Evolutionary conservation across 2,888 invertebrate genomes (phyloP), one percentile per base, ranked within the genome.

Genomic region (Sphaeridia pumilis): DNA sequence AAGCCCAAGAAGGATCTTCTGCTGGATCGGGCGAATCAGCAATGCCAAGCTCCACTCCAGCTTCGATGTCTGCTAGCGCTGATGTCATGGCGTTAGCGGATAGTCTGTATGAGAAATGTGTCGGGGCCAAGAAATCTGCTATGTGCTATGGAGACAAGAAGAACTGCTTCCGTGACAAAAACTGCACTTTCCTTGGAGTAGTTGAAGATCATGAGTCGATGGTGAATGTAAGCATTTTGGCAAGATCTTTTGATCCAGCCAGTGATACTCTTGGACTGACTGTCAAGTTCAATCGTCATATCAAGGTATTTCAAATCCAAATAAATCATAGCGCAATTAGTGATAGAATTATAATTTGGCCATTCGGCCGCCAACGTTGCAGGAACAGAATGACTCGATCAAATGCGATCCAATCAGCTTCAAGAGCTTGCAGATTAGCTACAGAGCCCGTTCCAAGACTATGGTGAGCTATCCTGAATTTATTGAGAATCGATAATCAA

Each of bases 141-240:
- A 36, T 14, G 3, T 47, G 47, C 41, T 44, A 27, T 28, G 44
- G 50, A 7, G 52, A 52, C 28, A 46, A 47, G 17, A 4, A 10
- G n/a, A 46, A 52, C 17, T 52, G 52, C 24, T 27, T 52, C 20
- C 21, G 34, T 10, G 24, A 21, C 2, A 14, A 38, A 1, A 42
- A 28, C 2, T 52, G 52, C 26, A 52, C 52, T 1, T 52, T 52
- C 31, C 12, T 52, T 21, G 52, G 52, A 46, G 52, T 42, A 21
- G 46, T 52, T 31, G 20, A 36, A 2, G 52, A 52, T 24, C 28
- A 34, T 31, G 46, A 52, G 20, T 46, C 52, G 10, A 25, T 21
- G 34, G 46, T 52, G 12, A 52, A 47, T 42, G 46, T 52, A 3
- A 25, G 27, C 27, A n/a, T 52, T 2, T 26, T 46, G 14, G 46